Percentiles rank a stretch among this genome's conserved stretches.
phyloP scores from a whole-genome alignment of 2,797 vertebrate species.

The Myotis planiceps region DNA sequence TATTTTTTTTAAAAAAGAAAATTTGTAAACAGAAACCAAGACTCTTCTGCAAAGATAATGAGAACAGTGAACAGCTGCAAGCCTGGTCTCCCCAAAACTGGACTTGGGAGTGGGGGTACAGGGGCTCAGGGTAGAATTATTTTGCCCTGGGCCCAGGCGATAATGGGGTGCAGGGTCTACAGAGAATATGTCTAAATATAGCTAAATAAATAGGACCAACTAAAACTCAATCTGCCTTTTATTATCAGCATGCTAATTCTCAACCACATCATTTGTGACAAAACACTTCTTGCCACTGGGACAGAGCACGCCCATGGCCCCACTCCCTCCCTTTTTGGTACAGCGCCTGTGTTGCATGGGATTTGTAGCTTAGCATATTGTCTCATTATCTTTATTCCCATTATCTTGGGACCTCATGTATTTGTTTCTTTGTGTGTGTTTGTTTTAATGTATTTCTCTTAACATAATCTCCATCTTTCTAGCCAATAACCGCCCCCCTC shows the following conservation, averaged over 20 bases:
- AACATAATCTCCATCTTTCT: neutral
- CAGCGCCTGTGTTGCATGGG: accelerated
- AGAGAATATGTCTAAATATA: neutral
- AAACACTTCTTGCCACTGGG: neutral
- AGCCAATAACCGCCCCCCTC: neutral
- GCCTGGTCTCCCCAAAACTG: neutral
- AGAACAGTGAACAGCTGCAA: neutral
- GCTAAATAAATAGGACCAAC: neutral
- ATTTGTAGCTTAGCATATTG: neutral
- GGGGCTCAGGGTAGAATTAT: neutral
- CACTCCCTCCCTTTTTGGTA: neutral
- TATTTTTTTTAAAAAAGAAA: no score
- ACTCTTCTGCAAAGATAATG: neutral
- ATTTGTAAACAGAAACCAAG: slow-evolving; percentile 15
- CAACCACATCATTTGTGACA: neutral
- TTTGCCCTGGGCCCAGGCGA: neutral
- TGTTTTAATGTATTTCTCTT: neutral
- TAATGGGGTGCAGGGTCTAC: neutral
- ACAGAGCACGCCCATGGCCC: neutral
- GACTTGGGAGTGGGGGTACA: neutral
- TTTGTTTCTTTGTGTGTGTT: neutral
- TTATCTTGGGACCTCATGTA: neutral
- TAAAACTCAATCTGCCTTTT: neutral
- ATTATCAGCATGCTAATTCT: neutral
- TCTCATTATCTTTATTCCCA: neutral